A percentile compares a stretch with the other conserved stretches of the same genome.
phyloP scores from a whole-genome alignment of 2,113 vertebrate genomes.

The Oreotragus oreotragus region DNA sequence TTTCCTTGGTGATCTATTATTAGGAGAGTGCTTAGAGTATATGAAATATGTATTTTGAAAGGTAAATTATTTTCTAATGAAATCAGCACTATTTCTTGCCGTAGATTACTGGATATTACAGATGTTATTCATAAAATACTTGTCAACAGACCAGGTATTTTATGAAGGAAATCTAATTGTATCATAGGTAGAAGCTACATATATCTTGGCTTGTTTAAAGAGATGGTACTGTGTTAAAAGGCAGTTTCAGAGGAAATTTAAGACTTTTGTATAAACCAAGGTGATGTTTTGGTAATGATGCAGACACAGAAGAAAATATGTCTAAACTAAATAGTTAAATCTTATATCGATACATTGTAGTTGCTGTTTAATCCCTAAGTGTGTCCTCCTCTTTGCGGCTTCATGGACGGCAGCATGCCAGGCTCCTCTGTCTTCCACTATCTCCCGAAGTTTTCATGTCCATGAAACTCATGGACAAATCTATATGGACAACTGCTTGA shows the following conservation, averaged over 20 bases:
- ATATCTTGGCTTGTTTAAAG: constrained; percentile 21
- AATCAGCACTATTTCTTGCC: constrained; percentile 56
- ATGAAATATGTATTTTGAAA: constrained; percentile 44
- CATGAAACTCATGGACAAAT: not conserved
- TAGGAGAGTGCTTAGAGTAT: constrained; percentile 3
- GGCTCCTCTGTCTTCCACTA: not conserved
- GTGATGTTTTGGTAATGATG: not conserved
- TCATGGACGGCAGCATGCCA: not conserved
- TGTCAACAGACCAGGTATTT: constrained; percentile 33
- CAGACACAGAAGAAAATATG: not conserved
- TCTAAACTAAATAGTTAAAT: not conserved
- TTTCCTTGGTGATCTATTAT: constrained; percentile 36
- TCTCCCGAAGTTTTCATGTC: not conserved
- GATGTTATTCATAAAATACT: constrained; percentile 53
- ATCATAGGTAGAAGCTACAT: not conserved
- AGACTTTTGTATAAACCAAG: not conserved
- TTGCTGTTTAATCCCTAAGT: not conserved
- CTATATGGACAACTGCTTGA: not conserved
- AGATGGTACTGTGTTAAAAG: not conserved
- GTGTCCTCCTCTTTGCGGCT: not conserved
- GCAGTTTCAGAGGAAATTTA: not conserved
- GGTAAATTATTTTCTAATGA: constrained; percentile 62
- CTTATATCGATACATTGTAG: not conserved
- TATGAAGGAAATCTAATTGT: constrained; percentile 50
- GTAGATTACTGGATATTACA: constrained; percentile 34